A percentile compares a stretch with the other conserved stretches of the same genome.
These are phyloP conservation scores for Eulacestoma nigropectus DNA, from an alignment of 2,113 vertebrate genomes.

Conservation along the genomic window DNA sequence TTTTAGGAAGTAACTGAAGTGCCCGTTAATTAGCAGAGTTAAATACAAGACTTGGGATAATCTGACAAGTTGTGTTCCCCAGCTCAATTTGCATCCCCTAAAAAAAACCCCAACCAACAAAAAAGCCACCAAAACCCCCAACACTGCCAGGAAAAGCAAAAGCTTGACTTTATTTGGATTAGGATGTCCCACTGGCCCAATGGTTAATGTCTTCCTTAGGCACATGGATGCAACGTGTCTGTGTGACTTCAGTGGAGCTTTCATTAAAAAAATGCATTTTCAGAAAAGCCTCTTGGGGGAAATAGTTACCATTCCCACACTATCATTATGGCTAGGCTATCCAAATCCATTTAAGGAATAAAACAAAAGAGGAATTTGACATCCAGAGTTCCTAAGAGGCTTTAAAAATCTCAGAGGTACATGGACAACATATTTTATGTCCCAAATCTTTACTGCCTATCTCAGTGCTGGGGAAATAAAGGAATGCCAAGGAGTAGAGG, in stretches of 20 bases:
- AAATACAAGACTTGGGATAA: not conserved
- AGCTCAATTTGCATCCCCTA: not conserved
- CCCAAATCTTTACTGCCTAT: not conserved
- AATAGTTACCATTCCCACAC: constrained; percentile 39
- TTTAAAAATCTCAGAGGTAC: constrained; percentile 3
- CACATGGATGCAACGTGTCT: fast-evolving
- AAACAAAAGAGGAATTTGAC: constrained; percentile 11
- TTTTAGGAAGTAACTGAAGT: not conserved
- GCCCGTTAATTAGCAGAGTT: not conserved
- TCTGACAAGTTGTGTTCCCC: not conserved
- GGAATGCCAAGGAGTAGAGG: not conserved
- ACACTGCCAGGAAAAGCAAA: not conserved
- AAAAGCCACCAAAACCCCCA: not conserved
- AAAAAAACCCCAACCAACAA: not conserved
- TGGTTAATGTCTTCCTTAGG: not conserved
- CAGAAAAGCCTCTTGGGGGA: not conserved
- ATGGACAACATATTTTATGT: not conserved
- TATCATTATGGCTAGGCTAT: not conserved
- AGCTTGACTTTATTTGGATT: not conserved
- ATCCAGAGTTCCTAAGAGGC: not conserved
- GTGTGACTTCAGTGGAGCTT: not conserved
- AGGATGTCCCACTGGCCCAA: not conserved
- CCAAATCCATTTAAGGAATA: constrained; percentile 47
- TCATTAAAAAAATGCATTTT: not conserved
- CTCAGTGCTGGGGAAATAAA: not conserved